Evolutionary conservation across 2,888 invertebrate genomes (phyloP).

Genomic region (Drosophila conformis): DNA sequence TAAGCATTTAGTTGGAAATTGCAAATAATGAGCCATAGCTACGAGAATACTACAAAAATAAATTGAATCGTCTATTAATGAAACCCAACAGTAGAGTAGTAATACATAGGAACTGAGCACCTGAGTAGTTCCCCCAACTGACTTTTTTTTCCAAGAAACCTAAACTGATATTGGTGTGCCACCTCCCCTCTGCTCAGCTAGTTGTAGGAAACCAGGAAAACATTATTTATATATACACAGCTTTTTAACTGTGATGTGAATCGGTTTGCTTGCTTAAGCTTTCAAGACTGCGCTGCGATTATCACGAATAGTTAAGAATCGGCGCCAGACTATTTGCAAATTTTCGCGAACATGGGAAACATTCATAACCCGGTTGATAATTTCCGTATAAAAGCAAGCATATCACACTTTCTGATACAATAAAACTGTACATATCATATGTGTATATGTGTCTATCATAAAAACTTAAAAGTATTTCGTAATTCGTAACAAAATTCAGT

Average conservation of each 20-base stretch:
- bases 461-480: background rate
- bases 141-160: conserved; percentile 33
- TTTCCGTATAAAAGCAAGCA: background rate
- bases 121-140: conserved; percentile 9
- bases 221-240: conserved; percentile 2
- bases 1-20: conserved; percentile 24
- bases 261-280: conserved; percentile 36
- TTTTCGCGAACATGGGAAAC: conserved; percentile 47
- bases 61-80: conserved; percentile 25
- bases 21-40: conserved; percentile 16
- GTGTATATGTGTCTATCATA: background rate
- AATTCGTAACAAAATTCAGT: background rate
- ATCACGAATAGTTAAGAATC: conserved; percentile 55
- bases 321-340: conserved; percentile 56
- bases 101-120: background rate
- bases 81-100: background rate
- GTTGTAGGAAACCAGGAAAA: background rate
- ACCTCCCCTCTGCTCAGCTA: background rate
- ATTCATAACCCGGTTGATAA: background rate
- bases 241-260: conserved; percentile 16
- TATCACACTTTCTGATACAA: background rate
- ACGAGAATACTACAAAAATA: background rate
- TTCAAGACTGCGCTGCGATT: conserved; percentile 31
- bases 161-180: background rate
- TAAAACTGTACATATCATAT: background rate